Evolutionary conservation across 2,888 invertebrate genomes (phyloP).

Genomic region (Peribatodes rhomboidaria): DNA sequence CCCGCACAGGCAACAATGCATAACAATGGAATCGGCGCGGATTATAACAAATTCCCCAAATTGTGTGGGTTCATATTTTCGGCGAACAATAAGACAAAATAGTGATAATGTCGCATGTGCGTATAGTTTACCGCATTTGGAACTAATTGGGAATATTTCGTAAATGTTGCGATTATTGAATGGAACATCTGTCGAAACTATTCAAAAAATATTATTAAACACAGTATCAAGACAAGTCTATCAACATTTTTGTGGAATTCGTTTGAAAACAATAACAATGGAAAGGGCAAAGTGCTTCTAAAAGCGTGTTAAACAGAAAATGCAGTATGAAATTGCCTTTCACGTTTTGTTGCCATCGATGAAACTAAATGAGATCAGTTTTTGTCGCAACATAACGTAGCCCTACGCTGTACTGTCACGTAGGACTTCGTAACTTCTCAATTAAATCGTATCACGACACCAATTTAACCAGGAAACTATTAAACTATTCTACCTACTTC

Average conservation of each 20-base stretch:
- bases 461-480: conserved; percentile 44
- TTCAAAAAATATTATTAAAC: conserved; percentile 37
- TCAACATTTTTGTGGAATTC: conserved; percentile 25
- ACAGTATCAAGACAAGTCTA: conserved; percentile 5
- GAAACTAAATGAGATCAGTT: conserved; percentile 80
- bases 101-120: conserved; percentile 84
- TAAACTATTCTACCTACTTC: conserved; percentile 28
- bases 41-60: conserved; percentile 85
- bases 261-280: conserved; percentile 71
- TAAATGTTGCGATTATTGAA: conserved; percentile 74
- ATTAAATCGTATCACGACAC: conserved; percentile 51
- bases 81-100: conserved; percentile 83
- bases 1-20: conserved; percentile 70
- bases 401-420: conserved; percentile 66
- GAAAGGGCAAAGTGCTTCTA: conserved; percentile 78
- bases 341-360: conserved; percentile 79
- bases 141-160: conserved; percentile 84
- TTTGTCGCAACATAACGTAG: conserved; percentile 66
- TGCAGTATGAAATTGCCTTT: conserved; percentile 84
- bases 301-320: conserved; percentile 80
- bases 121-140: conserved; percentile 80
- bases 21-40: conserved; percentile 79
- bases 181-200: conserved; percentile 75
- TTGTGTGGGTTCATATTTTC: conserved; percentile 84
- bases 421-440: conserved; percentile 65